Evolutionary conservation across 2,888 invertebrate genomes (phyloP).

Genomic region (Stenoptilia bipunctidactyla): DNA sequence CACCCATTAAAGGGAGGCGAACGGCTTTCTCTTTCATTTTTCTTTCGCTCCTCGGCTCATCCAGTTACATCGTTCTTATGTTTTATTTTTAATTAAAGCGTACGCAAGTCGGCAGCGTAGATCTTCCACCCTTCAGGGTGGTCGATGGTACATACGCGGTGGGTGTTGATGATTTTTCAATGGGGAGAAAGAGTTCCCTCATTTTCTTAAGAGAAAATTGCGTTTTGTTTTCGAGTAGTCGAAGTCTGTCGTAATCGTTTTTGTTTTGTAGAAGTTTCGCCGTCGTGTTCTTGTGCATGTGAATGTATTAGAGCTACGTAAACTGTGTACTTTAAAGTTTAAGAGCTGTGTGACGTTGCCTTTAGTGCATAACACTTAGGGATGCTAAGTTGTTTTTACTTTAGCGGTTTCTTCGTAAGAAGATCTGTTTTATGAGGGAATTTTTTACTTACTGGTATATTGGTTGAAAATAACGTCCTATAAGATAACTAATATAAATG

Average conservation of each 20-base stretch:
- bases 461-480: too few relatives aligned
- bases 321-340: slow-evolving; percentile 64
- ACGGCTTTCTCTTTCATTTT: slow-evolving; percentile 72
- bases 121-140: slow-evolving; percentile 50
- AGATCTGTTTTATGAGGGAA: background rate
- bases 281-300: slow-evolving; percentile 51
- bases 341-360: slow-evolving; percentile 18
- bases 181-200: slow-evolving; percentile 72
- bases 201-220: slow-evolving; percentile 73
- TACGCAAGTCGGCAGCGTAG: slow-evolving; percentile 70
- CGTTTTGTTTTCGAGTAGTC: slow-evolving; percentile 72
- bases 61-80: slow-evolving; percentile 73
- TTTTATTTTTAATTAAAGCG: slow-evolving; percentile 73
- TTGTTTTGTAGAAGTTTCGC: slow-evolving; percentile 59
- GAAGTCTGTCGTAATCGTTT: slow-evolving; percentile 71
- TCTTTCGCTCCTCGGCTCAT: slow-evolving; percentile 71
- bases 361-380: background rate
- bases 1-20: slow-evolving; percentile 45
- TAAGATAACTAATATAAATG: too few relatives aligned
- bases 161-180: slow-evolving; percentile 72
- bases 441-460: too few relatives aligned
- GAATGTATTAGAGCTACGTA: slow-evolving; percentile 40
- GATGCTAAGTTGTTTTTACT: background rate
- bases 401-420: background rate
- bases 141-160: slow-evolving; percentile 55